Base-by-base conservation (phyloP, 2,797 vertebrate genomes). In the Anabas testudineus region DNA sequence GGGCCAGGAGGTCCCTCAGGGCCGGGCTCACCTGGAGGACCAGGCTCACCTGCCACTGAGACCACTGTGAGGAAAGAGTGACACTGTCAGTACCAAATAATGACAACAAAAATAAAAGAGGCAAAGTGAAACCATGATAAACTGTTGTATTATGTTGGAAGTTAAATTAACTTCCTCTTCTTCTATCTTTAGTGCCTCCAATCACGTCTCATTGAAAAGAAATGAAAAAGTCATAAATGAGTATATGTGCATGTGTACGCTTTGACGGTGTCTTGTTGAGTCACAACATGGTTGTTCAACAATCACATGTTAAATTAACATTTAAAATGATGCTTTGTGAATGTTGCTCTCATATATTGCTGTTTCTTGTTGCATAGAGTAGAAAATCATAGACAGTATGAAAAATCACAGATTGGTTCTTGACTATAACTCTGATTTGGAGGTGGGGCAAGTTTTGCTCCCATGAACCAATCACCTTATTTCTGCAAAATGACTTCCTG, bases 1-100 rank as follows among this genome's bases (percentile, higher is more conserved):
- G 97, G 96, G 32, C 98, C 98, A 59, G 94, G 86, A 76, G 95
- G 95, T 63, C 98, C 98, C 91, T 93, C 93, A 43, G 94, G 93
- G 51, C 98, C 98, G 1, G 90, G 86, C n/a, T 97, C 96, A 84
- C 98, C 97, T 49, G 94, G 95, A 21, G 89, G 58, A 30, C 98
- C 96, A 67, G 95, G 96, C 83, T 94, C 95, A 74, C 97, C 98
- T 1, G 92, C 84, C 82, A 93, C 88, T 61, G 88, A 76, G 63
- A 93, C 88, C 26, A 92, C 92, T 94, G 86, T 56, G 67, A 74
- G 67, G 30, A 86, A 78, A 64, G 18, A 83, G 45, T 9, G 28
- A 54, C 63, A 53, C 80, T 36, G 69, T 88, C n/a, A 82, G 37
- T 42, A 53, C 22, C 30, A 80, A 30, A 47, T 15, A 12, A 18